Evolutionary conservation across 2,797 vertebrate species (phyloP).

Genomic region (Characodon lateralis): DNA sequence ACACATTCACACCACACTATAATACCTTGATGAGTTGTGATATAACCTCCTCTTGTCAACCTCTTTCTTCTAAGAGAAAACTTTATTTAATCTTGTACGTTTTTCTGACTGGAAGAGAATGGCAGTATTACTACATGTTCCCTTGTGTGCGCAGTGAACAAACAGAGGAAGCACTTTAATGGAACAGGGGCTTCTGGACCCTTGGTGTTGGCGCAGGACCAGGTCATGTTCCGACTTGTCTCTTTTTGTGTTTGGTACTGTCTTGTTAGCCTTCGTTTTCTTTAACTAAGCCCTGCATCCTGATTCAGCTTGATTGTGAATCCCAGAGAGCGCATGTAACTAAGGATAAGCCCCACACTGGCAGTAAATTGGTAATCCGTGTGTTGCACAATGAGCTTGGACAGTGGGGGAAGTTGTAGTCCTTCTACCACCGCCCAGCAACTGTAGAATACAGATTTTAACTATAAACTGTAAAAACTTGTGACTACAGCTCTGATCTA

Average conservation of each 20-base stretch:
- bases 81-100: neutral
- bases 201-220: constrained; percentile 45
- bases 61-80: neutral
- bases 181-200: constrained; percentile 40
- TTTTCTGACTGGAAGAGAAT: neutral
- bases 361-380: constrained; percentile 53
- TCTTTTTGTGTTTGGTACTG: constrained; percentile 40
- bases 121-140: neutral
- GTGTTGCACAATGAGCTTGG: constrained; percentile 47
- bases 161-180: constrained; percentile 23
- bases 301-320: constrained; percentile 80
- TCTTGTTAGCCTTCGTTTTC: constrained; percentile 54
- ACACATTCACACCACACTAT: neutral
- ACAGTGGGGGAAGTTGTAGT: constrained; percentile 33
- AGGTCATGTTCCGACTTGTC: constrained; percentile 74
- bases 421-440: constrained; percentile 29
- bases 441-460: constrained; percentile 15
- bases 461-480: neutral
- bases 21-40: neutral
- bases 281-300: constrained; percentile 52
- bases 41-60: neutral
- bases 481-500: neutral
- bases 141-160: constrained; percentile 11
- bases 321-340: constrained; percentile 66
- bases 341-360: constrained; percentile 56